These are phyloP conservation scores for Hephaestus fuliginosus DNA, from an alignment of 2,797 vertebrate species.

Conservation along the genomic window DNA sequence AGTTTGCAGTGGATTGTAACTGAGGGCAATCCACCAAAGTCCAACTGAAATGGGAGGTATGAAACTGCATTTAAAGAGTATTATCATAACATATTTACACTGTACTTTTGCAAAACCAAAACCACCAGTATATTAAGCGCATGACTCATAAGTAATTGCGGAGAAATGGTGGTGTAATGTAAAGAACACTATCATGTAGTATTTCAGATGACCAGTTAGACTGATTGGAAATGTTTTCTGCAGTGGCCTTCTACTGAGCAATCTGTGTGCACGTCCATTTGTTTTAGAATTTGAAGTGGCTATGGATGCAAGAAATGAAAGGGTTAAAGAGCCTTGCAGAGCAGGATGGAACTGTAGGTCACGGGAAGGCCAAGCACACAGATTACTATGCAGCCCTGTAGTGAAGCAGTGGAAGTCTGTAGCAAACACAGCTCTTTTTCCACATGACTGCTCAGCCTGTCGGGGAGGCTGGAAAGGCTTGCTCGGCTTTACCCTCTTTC, in stretches of 20 bases:
- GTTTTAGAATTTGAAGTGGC: slow-evolving; percentile 2
- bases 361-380: slow-evolving; percentile 65
- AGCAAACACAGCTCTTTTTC: slow-evolving; percentile 81
- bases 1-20: not conserved
- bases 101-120: slow-evolving; percentile 9
- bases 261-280: slow-evolving; percentile 3
- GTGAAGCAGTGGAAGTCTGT: slow-evolving; percentile 64
- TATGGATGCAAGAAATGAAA: slow-evolving; percentile 23
- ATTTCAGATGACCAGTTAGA: slow-evolving; percentile 4
- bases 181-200: not conserved
- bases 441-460: slow-evolving; percentile 74
- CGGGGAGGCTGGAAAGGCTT: slow-evolving; percentile 57
- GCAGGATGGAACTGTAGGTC: slow-evolving; percentile 58
- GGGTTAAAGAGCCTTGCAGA: slow-evolving; percentile 39
- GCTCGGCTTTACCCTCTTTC: slow-evolving; percentile 55
- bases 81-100: slow-evolving; percentile 2
- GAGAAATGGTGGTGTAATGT: not conserved
- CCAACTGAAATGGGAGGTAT: not conserved
- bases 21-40: slow-evolving; percentile 17
- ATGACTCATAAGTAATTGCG: not conserved
- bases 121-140: not conserved
- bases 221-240: not conserved
- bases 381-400: slow-evolving; percentile 68
- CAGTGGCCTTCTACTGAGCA: not conserved
- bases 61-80: slow-evolving; percentile 3